A percentile compares a stretch with the other conserved stretches of the same genome.
These are phyloP conservation scores for Phytoseiulus persimilis DNA, from an alignment of 2,888 invertebrate species.

Conservation along the genomic window DNA sequence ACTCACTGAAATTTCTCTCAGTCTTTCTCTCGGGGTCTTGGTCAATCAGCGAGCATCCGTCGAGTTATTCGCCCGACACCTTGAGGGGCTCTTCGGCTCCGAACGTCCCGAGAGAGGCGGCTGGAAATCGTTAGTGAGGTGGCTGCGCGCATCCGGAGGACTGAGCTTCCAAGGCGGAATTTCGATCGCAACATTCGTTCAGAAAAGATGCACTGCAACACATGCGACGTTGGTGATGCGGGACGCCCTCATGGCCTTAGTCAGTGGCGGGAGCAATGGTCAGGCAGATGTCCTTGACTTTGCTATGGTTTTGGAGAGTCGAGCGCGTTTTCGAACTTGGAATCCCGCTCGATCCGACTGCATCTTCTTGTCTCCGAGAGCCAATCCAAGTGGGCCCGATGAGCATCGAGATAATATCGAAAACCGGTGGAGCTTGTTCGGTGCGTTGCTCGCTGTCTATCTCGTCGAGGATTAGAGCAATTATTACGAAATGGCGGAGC, in stretches of 20 bases:
- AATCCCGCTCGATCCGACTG: background rate
- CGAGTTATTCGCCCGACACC: background rate
- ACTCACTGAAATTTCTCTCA: background rate
- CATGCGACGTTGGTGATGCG: background rate
- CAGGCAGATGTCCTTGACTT: background rate
- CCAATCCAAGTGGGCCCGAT: background rate
- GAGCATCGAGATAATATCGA: background rate
- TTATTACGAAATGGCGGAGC: background rate
- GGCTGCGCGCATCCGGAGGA: too few relatives aligned
- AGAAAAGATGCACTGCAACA: background rate
- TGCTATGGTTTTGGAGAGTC: background rate
- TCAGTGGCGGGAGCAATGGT: background rate
- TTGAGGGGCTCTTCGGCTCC: background rate
- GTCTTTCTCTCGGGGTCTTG: background rate
- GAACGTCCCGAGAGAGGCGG: too few relatives aligned
- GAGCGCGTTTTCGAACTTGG: background rate
- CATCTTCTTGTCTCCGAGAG: background rate
- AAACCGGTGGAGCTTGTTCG: background rate
- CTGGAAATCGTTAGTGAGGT: too few relatives aligned
- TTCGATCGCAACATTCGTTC: background rate
- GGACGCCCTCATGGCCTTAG: background rate
- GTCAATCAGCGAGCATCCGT: background rate
- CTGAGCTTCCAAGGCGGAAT: too few relatives aligned
- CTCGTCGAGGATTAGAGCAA: background rate
- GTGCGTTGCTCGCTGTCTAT: background rate